Percentiles rank a stretch among this genome's conserved stretches.
Evolutionary conservation across 2,797 vertebrate species (phyloP).

Genomic region (Artibeus jamaicensis): DNA sequence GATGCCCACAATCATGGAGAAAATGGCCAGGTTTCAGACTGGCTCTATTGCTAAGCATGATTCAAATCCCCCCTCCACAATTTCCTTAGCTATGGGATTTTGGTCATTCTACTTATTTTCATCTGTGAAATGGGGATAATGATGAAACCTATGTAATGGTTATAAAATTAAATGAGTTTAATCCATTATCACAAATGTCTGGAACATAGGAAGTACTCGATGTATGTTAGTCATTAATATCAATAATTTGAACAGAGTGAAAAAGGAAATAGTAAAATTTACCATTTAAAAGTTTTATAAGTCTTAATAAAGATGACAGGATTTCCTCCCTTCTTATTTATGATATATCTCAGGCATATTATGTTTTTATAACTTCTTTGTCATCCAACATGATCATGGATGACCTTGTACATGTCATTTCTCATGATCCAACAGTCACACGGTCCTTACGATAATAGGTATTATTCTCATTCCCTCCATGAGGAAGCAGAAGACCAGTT

Average conservation of each 20-base stretch:
- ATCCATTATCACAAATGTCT: background rate
- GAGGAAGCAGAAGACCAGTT: background rate
- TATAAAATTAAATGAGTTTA: constrained; percentile 6
- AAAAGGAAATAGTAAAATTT: background rate
- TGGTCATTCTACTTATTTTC: constrained; percentile 1
- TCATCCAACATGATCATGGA: background rate
- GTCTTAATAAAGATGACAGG: background rate
- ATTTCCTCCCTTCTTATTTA: background rate
- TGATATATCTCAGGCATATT: background rate
- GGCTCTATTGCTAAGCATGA: background rate
- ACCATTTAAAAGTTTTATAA: background rate
- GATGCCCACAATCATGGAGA: background rate
- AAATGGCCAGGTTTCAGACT: background rate
- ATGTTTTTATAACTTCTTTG: background rate
- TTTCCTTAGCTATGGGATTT: background rate
- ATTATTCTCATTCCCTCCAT: background rate
- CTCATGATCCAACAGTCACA: background rate
- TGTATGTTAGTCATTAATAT: background rate
- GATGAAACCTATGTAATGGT: background rate
- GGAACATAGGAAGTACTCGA: background rate
- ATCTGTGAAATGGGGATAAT: background rate
- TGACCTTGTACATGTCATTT: background rate
- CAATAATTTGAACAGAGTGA: background rate
- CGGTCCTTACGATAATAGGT: no score
- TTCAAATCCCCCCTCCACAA: background rate